Evolutionary conservation across 2,797 vertebrate species (phyloP).

Genomic region (Botia kubotai): DNA sequence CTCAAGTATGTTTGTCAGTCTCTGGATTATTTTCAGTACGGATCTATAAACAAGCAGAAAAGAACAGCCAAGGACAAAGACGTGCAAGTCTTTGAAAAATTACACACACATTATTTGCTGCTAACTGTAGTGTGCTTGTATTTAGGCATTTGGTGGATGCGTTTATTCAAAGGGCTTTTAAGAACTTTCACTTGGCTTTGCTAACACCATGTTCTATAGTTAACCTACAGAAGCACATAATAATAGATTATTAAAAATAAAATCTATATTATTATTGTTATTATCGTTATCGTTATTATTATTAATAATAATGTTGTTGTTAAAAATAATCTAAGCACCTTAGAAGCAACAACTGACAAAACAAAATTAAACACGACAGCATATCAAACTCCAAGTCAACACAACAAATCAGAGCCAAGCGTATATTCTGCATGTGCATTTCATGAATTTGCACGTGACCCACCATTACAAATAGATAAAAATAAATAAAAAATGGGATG

Average conservation of each 20-base stretch:
- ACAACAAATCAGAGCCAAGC: background rate
- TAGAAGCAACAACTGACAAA: background rate
- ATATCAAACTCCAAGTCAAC: background rate
- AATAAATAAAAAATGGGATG: background rate
- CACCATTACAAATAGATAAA: background rate
- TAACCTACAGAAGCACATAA: background rate
- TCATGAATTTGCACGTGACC: background rate
- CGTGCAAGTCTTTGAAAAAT: background rate
- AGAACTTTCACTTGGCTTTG: too few species aligned
- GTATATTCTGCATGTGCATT: background rate
- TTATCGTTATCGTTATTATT: too few species aligned
- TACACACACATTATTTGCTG: background rate
- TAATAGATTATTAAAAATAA: background rate
- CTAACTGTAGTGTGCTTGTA: background rate
- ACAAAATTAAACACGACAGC: background rate
- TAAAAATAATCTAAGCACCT: too few species aligned
- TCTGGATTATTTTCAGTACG: slow-evolving; percentile 25
- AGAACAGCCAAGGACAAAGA: slow-evolving; percentile 14
- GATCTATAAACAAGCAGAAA: slow-evolving; percentile 14
- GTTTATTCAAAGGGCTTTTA: background rate
- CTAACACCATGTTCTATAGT: background rate
- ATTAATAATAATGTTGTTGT: too few species aligned
- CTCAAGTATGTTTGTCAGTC: slow-evolving; percentile 18
- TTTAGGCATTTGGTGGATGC: background rate
- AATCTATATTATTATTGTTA: background rate